These are phyloP conservation scores for Channa argus DNA, from an alignment of 2,113 vertebrate genomes.

Conservation along the genomic window DNA sequence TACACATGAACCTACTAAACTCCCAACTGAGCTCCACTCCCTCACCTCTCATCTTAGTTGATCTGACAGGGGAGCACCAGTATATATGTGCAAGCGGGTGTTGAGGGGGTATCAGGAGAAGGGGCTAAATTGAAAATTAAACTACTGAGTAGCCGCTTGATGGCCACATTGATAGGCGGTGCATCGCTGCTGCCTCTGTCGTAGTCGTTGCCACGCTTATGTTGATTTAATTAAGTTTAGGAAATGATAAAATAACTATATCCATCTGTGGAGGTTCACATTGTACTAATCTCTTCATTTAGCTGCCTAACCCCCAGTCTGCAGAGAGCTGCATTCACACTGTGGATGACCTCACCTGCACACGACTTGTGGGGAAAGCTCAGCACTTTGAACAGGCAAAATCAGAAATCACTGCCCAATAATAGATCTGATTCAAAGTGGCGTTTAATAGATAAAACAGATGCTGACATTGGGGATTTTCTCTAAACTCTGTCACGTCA, in stretches of 20 bases:
- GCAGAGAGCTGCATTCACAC: conserved; percentile 58
- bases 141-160: conserved; percentile 48
- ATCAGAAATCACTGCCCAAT: too few species aligned
- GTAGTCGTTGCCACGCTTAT: conserved; percentile 26
- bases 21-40: conserved; percentile 50
- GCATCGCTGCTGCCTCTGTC: conserved; percentile 10
- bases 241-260: conserved; percentile 78
- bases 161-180: conserved; percentile 47
- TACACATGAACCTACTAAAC: conserved; percentile 32
- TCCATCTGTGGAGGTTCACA: conserved; percentile 76
- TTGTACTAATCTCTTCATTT: conserved; percentile 70
- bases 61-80: conserved; percentile 35
- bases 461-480: too few species aligned
- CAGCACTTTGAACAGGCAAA: neutral
- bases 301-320: conserved; percentile 63
- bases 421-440: too few species aligned
- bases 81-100: conserved; percentile 17
- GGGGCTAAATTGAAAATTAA: conserved; percentile 61
- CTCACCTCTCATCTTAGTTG: conserved; percentile 49
- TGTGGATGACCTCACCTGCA: conserved; percentile 56
- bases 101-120: conserved; percentile 26
- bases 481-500: too few species aligned
- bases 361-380: conserved; percentile 29
- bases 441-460: too few species aligned
- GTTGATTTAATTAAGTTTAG: conserved; percentile 78